A percentile compares a stretch with the other conserved stretches of the same genome.
Conservation (phyloP, 2,888 invertebrate species). For the Tillus elongatus region DNA sequence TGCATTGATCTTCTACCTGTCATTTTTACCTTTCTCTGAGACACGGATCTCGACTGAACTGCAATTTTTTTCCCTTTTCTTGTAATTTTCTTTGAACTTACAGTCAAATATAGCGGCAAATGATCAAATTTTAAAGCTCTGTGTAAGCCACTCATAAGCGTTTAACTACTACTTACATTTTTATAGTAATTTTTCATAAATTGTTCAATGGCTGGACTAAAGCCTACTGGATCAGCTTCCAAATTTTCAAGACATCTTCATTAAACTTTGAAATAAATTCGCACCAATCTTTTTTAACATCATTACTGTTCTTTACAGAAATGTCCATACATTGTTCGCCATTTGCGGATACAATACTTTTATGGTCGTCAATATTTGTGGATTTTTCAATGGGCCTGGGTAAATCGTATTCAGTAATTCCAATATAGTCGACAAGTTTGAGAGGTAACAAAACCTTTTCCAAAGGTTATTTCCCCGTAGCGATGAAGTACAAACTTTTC, state of each 20-base stretch:
- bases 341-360: too few relatives aligned
- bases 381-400: slow-evolving; percentile 5
- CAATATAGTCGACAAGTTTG: too few relatives aligned
- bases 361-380: too few relatives aligned
- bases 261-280: too few relatives aligned
- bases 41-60: slow-evolving; percentile 16
- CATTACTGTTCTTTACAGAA: slow-evolving; percentile 4
- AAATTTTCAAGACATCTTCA: too few relatives aligned
- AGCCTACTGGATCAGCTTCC: too few relatives aligned
- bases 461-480: slow-evolving; percentile 2
- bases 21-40: slow-evolving; percentile 7
- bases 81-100: too few relatives aligned
- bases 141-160: slow-evolving; percentile 6
- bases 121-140: slow-evolving; percentile 6
- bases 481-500: slow-evolving; percentile 6
- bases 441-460: slow-evolving; percentile 7
- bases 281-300: too few relatives aligned
- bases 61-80: slow-evolving; percentile 12
- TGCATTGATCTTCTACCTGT: slow-evolving; percentile 14
- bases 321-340: too few relatives aligned
- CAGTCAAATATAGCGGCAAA: neutral
- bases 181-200: too few relatives aligned
- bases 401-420: neutral
- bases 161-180: slow-evolving; percentile 6
- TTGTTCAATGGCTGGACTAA: too few relatives aligned